Evolutionary conservation across 2,888 invertebrate genomes (phyloP).

Genomic region (Platerodrilus igneus): DNA sequence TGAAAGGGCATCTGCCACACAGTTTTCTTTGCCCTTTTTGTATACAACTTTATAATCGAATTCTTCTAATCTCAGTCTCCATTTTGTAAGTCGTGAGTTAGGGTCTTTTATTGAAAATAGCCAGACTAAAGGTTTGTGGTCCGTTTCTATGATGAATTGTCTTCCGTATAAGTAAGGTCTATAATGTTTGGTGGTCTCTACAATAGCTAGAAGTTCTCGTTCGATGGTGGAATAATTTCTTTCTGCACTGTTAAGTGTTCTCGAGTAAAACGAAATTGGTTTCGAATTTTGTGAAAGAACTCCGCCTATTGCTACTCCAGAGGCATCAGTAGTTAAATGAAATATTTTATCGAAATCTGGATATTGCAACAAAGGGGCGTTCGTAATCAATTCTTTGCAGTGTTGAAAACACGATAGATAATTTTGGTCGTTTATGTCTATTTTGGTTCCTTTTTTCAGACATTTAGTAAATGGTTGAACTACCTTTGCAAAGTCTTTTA

Average conservation of each 20-base stretch:
- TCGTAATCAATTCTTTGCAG: constrained; percentile 14
- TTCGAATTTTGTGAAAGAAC: constrained; percentile 19
- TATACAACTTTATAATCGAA: constrained; percentile 13
- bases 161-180: constrained; percentile 26
- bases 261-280: neutral
- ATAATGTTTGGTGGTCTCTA: constrained; percentile 27
- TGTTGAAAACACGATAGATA: constrained; percentile 7
- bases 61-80: constrained; percentile 14
- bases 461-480: constrained; percentile 16
- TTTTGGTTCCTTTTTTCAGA: constrained; percentile 14
- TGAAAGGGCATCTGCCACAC: constrained; percentile 15
- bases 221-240: constrained; percentile 28
- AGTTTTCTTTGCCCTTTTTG: constrained; percentile 16
- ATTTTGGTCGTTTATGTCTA: constrained; percentile 6
- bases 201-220: constrained; percentile 24
- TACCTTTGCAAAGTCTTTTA: constrained; percentile 11
- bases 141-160: constrained; percentile 24
- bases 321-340: constrained; percentile 20
- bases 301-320: constrained; percentile 17
- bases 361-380: constrained; percentile 13
- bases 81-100: constrained; percentile 7
- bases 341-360: constrained; percentile 22
- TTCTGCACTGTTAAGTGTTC: constrained; percentile 11
- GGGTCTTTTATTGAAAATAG: constrained; percentile 10
- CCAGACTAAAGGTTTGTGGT: constrained; percentile 26